These are phyloP conservation scores for Gobio occitaniae DNA, from an alignment of 2,797 vertebrate genomes.

Conservation along the genomic window DNA sequence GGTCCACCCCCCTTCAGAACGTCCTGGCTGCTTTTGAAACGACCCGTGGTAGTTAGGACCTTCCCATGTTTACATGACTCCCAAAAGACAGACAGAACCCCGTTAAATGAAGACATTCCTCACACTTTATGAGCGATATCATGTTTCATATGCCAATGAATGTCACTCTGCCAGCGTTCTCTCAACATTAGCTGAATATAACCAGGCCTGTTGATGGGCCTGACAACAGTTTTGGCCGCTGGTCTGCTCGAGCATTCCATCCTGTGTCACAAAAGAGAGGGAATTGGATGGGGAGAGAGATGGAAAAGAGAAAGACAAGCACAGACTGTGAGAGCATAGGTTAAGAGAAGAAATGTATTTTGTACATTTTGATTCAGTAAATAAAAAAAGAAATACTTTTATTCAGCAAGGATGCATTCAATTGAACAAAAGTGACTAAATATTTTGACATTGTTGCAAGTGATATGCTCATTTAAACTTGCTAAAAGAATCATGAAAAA, in stretches of 20 bases:
- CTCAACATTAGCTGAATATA: conserved; percentile 53
- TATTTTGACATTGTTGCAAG: neutral
- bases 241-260: conserved; percentile 69
- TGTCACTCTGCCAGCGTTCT: conserved; percentile 64
- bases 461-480: neutral
- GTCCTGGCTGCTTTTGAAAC: conserved; percentile 66
- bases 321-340: neutral
- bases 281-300: neutral
- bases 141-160: conserved; percentile 71
- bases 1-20: conserved; percentile 49
- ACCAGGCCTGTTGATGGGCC: conserved; percentile 65
- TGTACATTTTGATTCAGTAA: neutral
- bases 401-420: neutral
- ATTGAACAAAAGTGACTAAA: neutral
- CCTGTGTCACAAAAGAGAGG: conserved; percentile 16
- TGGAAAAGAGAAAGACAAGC: conserved; percentile 15
- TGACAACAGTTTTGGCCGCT: conserved; percentile 69
- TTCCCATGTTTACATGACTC: conserved; percentile 66
- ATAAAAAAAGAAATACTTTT: neutral
- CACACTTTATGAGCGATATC: conserved; percentile 65
- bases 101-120: conserved; percentile 66
- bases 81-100: conserved; percentile 60
- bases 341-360: neutral
- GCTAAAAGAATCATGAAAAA: neutral
- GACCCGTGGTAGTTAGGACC: conserved; percentile 53